Evolutionary conservation across 2,888 invertebrate species (phyloP), one percentile per base, ranked within the genome.

Genomic region (Ametastegia equiseti): DNA sequence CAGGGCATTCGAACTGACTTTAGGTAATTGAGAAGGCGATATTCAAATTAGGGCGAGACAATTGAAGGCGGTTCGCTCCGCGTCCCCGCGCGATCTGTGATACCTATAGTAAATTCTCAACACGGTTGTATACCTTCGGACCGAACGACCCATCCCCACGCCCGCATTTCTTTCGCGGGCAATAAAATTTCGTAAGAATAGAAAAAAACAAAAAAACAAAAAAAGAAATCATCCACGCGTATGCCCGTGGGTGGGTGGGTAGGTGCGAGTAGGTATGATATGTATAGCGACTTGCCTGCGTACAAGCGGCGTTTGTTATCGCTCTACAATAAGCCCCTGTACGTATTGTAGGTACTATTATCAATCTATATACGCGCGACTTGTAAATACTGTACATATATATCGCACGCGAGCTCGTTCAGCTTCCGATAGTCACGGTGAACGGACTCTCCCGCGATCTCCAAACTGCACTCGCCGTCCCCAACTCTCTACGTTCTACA

Each of bases 11-110:
- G 54, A 75, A 54, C 27, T 75, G 50, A 54, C 75, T 75, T 54
- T 54, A 27, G 75, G 75, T 54, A n/a, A n/a, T n/a, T 9, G 75
- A 57, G 50, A 36, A 57, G 60, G 77, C 39, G 42, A 45, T 63
- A 78, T 78, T 78, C 19, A 75, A 75, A 54, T 75, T 54, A 54
- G 75, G 75, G 54, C 23, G 33, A 54, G 54, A 54, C 75, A 75
- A 75, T 75, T 3, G 75, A 36, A 75, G 54, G 75, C 75, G 75
- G 45, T 47, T 50, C 33, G 13, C n/a, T 15, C 6, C 47, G 1
- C 15, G 15, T 11, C n/a, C n/a, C n/a, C n/a, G n/a, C n/a, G n/a
- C n/a, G n/a, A n/a, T n/a, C n/a, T n/a, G n/a, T n/a, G n/a, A n/a
- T n/a, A n/a, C n/a, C n/a, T n/a, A n/a, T n/a, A n/a, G n/a, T n/a